Base-by-base conservation (phyloP, 2,888 invertebrate genomes). In the Pardosa pseudoannulata region DNA sequence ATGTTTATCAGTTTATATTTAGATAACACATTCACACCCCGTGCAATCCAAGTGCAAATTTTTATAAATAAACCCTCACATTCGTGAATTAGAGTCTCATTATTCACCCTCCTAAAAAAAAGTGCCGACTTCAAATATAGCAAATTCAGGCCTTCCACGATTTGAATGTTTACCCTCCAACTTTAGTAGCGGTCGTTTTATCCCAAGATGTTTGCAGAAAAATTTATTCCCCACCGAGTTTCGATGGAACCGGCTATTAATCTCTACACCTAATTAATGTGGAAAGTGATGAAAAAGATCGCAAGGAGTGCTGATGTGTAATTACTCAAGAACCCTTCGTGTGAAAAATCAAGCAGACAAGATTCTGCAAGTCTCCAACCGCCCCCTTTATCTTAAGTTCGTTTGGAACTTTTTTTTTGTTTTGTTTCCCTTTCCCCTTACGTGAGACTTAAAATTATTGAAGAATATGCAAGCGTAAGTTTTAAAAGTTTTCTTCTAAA, bases 221-320 rank as follows among this genome's bases (percentile, higher is more conserved):
- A 56, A 56, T 23, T 23, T 23, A 56, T 56, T 23, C 11, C 11
- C 16, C 16, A 46, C 1, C 1, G 16, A 56, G 16, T 7, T 56
- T 56, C 23, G 11, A 6, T 2, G 5, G 5, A 23, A 23, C 19
- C 3, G 23, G 23, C 19, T 19, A 56, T 56, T 16, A 56, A 56
- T 56, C 56, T 23, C 56, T 6, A 3, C 56, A 56, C 19, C 56
- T 56, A 56, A 56, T 56, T 19, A 56, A 23, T 56, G 56, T 3
- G 56, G 23, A 23, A 56, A 46, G 5, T 56, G 56, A 56, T 46
- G 46, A 56, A 23, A 56, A 56, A 56, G 19, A 56, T 56, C 56
- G 23, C 23, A 23, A n/a, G 56, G 23, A 56, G 23, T 56, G 56
- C 3, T 56, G 56, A 46, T 46, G 56, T 16, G 23, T 56, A 56